These are phyloP conservation scores for Resseliella maxima DNA, from an alignment of 2,888 invertebrate species.

Conservation along the genomic window DNA sequence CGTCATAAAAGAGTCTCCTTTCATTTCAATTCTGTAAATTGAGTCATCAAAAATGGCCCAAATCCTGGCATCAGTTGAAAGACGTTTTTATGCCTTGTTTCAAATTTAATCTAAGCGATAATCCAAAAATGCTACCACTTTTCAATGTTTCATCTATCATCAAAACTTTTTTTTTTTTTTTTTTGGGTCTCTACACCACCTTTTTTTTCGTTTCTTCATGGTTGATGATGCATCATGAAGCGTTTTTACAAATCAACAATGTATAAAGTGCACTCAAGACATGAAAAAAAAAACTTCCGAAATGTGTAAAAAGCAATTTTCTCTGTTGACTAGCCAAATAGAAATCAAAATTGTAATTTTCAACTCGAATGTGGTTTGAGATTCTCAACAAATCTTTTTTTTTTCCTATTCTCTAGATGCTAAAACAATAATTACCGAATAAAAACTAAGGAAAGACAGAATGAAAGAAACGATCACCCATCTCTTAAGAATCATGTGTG, in stretches of 20 bases:
- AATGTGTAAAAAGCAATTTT: slow-evolving; percentile 54
- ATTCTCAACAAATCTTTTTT: background rate
- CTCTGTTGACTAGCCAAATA: slow-evolving; percentile 36
- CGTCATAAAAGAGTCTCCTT: slow-evolving; percentile 26
- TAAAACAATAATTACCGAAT: background rate
- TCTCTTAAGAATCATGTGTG: slow-evolving; percentile 22
- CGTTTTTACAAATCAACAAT: background rate
- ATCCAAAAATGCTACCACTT: slow-evolving; percentile 52
- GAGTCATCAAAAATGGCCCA: slow-evolving; percentile 54
- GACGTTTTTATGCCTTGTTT: background rate
- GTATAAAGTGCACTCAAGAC: slow-evolving; percentile 42
- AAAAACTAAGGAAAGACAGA: background rate
- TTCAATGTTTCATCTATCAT: slow-evolving; percentile 1
- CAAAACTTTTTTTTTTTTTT: background rate
- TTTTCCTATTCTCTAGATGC: background rate
- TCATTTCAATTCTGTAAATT: background rate
- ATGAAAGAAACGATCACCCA: slow-evolving; percentile 20
- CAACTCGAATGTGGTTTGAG: slow-evolving; percentile 1
- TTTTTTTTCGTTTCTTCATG: background rate
- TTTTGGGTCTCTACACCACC: background rate
- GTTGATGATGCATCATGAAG: slow-evolving; percentile 11
- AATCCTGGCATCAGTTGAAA: background rate
- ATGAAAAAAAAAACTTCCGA: slow-evolving; percentile 4
- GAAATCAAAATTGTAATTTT: slow-evolving; percentile 17
- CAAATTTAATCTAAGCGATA: slow-evolving; percentile 39